Conservation (phyloP, 2,888 invertebrate species). For the Acanthosoma haemorrhoidale region DNA sequence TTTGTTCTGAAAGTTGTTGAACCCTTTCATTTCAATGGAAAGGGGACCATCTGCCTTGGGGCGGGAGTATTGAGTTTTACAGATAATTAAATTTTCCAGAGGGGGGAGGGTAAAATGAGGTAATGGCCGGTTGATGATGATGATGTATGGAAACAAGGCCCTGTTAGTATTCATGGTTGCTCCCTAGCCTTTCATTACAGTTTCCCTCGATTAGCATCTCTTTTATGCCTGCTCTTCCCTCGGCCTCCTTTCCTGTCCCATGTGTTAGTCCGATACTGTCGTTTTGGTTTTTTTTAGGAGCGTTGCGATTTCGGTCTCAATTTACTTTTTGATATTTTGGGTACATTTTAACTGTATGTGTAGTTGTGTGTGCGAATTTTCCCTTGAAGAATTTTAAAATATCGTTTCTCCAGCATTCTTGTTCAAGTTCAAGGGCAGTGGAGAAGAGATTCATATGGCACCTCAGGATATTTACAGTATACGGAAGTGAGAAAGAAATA, state of each 20-base stretch:
- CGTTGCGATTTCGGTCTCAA: too few relatives aligned
- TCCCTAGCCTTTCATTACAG: constrained; percentile 29
- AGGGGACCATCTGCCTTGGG: constrained; percentile 26
- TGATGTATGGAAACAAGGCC: constrained; percentile 29
- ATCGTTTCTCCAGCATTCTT: too few relatives aligned
- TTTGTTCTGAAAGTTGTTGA: constrained; percentile 15
- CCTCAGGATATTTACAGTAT: too few relatives aligned
- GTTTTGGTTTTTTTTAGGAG: not conserved
- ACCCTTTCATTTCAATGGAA: constrained; percentile 25
- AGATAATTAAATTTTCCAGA: constrained; percentile 29
- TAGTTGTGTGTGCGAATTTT: too few relatives aligned
- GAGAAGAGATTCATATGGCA: too few relatives aligned
- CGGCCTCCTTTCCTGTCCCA: not conserved
- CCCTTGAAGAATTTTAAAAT: too few relatives aligned
- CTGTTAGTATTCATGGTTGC: constrained; percentile 28
- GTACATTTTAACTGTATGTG: too few relatives aligned
- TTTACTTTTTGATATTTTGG: too few relatives aligned
- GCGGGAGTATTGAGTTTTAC: constrained; percentile 28
- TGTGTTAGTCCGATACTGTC: not conserved
- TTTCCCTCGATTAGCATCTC: constrained; percentile 28
- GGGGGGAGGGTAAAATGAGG: constrained; percentile 23
- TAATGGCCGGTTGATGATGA: constrained; percentile 31
- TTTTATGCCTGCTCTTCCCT: constrained; percentile 20
- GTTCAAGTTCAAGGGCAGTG: too few relatives aligned
- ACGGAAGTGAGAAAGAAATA: too few relatives aligned